Percentiles rank a stretch among this genome's conserved stretches.
Conservation (phyloP, 1,140 invertebrate genomes). For the Tenebrio molitor region DNA sequence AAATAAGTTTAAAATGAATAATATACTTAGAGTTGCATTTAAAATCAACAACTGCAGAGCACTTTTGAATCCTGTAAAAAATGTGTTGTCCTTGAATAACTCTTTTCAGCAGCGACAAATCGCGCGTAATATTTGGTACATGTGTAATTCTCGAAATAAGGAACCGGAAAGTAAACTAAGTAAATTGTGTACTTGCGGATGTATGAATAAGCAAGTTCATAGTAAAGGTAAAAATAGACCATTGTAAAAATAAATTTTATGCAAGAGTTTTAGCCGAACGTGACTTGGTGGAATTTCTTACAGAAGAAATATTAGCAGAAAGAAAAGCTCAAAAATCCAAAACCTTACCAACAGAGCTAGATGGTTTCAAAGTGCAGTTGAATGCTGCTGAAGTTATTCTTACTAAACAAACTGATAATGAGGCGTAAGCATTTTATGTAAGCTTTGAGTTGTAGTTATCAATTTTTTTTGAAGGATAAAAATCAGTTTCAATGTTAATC, state of each 20-base stretch:
- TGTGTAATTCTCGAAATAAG: conserved; percentile 68
- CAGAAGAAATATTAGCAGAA: conserved; percentile 91
- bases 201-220: conserved; percentile 66
- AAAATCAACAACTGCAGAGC: conserved; percentile 69
- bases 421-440: conserved; percentile 73
- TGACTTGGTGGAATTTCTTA: conserved; percentile 88
- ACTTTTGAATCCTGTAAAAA: conserved; percentile 68
- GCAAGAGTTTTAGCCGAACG: conserved; percentile 77
- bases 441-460: conserved; percentile 1
- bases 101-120: conserved; percentile 71
- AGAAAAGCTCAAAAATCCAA: conserved; percentile 84
- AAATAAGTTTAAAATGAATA: conserved; percentile 73
- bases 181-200: conserved; percentile 74
- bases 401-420: conserved; percentile 78
- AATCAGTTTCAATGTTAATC: conserved; percentile 89
- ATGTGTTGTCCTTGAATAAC: conserved; percentile 62
- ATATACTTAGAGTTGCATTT: conserved; percentile 73
- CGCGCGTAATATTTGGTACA: conserved; percentile 77
- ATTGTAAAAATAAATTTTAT: conserved; percentile 23
- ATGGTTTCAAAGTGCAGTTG: conserved; percentile 82
- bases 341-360: conserved; percentile 80
- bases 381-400: conserved; percentile 85
- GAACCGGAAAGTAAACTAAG: conserved; percentile 65
- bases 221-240: conserved; percentile 17
- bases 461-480: conserved; percentile 72